These are phyloP conservation scores for Solenodon paradoxus DNA, from an alignment of 2,113 vertebrate genomes.

Conservation along the genomic window DNA sequence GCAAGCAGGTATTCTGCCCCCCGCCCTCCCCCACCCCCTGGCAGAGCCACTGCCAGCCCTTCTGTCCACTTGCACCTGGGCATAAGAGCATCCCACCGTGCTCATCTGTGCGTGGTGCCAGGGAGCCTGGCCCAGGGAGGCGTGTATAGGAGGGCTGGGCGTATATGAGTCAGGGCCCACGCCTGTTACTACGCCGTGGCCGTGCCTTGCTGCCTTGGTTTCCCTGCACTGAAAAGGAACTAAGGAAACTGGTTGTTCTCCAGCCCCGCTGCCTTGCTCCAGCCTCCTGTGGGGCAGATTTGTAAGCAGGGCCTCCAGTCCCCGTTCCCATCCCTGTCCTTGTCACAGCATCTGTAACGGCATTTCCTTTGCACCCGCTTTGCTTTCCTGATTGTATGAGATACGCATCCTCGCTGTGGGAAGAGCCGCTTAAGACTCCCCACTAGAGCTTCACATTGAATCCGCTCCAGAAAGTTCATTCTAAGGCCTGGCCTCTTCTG, in stretches of 20 bases:
- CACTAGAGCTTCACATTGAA: not conserved
- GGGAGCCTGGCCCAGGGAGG: no score
- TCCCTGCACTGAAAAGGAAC: not conserved
- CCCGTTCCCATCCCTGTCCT: no score
- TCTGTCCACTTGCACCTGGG: slow-evolving; percentile 66
- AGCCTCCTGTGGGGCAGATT: not conserved
- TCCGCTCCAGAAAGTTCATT: slow-evolving; percentile 11
- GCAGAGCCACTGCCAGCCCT: slow-evolving; percentile 59
- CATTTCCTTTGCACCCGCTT: not conserved
- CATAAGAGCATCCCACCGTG: slow-evolving; percentile 5
- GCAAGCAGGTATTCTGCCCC: no score
- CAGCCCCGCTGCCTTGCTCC: not conserved
- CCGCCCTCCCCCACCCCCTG: no score
- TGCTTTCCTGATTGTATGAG: not conserved
- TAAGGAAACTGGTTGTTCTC: not conserved
- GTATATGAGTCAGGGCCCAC: not conserved
- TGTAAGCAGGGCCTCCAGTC: not conserved
- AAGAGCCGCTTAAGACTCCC: not conserved
- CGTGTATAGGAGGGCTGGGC: not conserved
- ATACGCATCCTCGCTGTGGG: not conserved
- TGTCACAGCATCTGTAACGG: no score
- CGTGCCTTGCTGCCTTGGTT: slow-evolving; percentile 21
- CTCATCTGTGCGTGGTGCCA: no score
- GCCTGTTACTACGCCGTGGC: not conserved
- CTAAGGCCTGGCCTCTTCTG: not conserved